A percentile compares a stretch with the other conserved stretches of the same genome.
Evolutionary conservation across 2,888 invertebrate genomes (phyloP).

Genomic region (Lepidocyrtoides sp.): DNA sequence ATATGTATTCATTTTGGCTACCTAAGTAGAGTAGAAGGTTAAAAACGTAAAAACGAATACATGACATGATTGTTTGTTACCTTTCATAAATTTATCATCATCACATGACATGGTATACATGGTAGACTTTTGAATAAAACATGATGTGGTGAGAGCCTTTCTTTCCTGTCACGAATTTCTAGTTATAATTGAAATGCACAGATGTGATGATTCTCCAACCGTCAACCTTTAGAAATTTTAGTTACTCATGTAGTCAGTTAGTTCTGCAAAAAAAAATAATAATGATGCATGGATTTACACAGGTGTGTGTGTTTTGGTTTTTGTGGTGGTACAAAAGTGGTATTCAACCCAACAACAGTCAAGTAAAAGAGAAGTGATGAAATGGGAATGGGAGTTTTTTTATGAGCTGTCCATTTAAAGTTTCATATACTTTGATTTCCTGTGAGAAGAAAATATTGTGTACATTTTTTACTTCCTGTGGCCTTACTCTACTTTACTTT

Average conservation of each 20-base stretch:
- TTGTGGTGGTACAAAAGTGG: too few relatives aligned
- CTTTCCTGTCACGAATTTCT: not conserved
- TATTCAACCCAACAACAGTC: not conserved
- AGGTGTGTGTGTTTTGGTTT: slow-evolving; percentile 52
- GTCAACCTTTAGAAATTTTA: not conserved
- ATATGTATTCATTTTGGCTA: too few relatives aligned
- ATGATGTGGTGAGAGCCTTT: slow-evolving; percentile 10
- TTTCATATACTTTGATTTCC: slow-evolving; percentile 15
- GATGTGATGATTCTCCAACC: not conserved
- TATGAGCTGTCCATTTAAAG: not conserved
- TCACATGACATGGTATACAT: not conserved
- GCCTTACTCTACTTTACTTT: slow-evolving; percentile 68
- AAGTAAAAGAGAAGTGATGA: not conserved
- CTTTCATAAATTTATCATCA: not conserved
- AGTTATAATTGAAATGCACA: slow-evolving; percentile 24
- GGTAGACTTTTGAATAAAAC: slow-evolving; percentile 14
- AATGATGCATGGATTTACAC: slow-evolving; percentile 1
- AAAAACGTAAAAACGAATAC: too few relatives aligned
- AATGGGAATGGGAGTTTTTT: not conserved
- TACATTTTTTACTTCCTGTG: slow-evolving; percentile 60
- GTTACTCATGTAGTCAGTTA: not conserved
- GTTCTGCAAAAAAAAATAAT: not conserved
- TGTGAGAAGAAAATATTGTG: not conserved
- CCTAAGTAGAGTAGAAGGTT: slow-evolving; percentile 10
- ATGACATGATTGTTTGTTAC: not conserved